These are phyloP conservation scores for Dione vanillae DNA, from an alignment of 2,888 invertebrate species.

Conservation along the genomic window DNA sequence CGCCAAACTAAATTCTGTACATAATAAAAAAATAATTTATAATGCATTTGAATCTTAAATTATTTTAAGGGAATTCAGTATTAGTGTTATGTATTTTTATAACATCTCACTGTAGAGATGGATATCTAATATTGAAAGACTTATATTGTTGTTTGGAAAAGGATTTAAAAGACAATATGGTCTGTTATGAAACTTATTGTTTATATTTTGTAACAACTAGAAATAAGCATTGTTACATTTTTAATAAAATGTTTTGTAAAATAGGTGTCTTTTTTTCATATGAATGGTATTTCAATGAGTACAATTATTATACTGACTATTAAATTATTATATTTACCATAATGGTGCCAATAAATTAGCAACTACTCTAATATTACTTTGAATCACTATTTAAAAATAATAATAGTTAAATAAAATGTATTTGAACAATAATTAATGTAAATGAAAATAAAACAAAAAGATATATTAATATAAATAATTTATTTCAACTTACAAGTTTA, in stretches of 20 bases:
- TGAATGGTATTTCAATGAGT: not conserved
- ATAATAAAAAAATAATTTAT: slow-evolving; percentile 12
- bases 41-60: slow-evolving; percentile 7
- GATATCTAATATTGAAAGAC: slow-evolving; percentile 16
- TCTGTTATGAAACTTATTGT: slow-evolving; percentile 14
- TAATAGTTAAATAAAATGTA: too few species aligned
- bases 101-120: slow-evolving; percentile 5
- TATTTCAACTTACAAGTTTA: slow-evolving; percentile 32
- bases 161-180: slow-evolving; percentile 21
- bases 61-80: slow-evolving; percentile 3
- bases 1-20: not conserved
- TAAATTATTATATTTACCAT: too few species aligned
- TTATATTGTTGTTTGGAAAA: slow-evolving; percentile 20
- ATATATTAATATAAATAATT: slow-evolving; percentile 25
- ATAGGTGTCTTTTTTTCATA: not conserved
- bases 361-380: too few species aligned
- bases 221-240: slow-evolving; percentile 38
- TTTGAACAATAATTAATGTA: too few species aligned
- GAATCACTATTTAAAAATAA: too few species aligned
- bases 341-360: too few species aligned
- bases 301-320: too few species aligned
- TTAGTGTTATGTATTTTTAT: slow-evolving; percentile 4
- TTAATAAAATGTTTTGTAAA: slow-evolving; percentile 38
- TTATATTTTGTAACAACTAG: slow-evolving; percentile 35
- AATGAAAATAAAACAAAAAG: not conserved